Base-by-base conservation (phyloP, 2,888 invertebrate genomes). In the Dynastes hyllus region DNA sequence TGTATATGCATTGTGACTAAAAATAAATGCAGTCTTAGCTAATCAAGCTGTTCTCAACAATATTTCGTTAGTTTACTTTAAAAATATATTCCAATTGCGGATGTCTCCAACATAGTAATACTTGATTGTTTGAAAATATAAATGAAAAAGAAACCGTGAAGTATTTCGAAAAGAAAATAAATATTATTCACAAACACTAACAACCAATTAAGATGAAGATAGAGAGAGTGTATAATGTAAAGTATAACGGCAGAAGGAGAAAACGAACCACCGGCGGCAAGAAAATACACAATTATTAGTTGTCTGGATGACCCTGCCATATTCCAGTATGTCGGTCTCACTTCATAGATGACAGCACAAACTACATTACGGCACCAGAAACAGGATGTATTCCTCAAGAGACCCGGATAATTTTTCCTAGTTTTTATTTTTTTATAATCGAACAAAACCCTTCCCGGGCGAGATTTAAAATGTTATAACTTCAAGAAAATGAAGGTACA, bases 391-490 rank as follows among this genome's bases (percentile, higher is more conserved):
- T 85, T 84, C 82, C 84, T 82, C 83, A 27, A 70, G 84, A 81
- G 85, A 84, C 81, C 80, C 80, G 80, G 80, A 85, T 84, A 84
- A 84, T 85, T 84, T 83, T 83, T 82, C 81, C 82, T 84, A n/a
- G n/a, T n/a, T n/a, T n/a, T n/a, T n/a, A n/a, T n/a, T n/a, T n/a
- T n/a, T n/a, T n/a, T n/a, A n/a, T n/a, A n/a, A n/a, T n/a, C n/a
- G n/a, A n/a, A n/a, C n/a, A n/a, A n/a, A n/a, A n/a, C n/a, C n/a
- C n/a, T n/a, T n/a, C n/a, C n/a, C n/a, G n/a, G n/a, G n/a, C 45
- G 45, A 45, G 45, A 45, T 61, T 22, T 29, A 61, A 16, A n/a
- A 65, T n/a, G 1, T 63, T 63, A 13, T 8, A 8, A 63, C 16
- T 45, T 45, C 45, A 45, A 45, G 45, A 45, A 45, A 45, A 45